Evolutionary conservation across 2,888 invertebrate species (phyloP).

Genomic region (Autographa pulchrina): DNA sequence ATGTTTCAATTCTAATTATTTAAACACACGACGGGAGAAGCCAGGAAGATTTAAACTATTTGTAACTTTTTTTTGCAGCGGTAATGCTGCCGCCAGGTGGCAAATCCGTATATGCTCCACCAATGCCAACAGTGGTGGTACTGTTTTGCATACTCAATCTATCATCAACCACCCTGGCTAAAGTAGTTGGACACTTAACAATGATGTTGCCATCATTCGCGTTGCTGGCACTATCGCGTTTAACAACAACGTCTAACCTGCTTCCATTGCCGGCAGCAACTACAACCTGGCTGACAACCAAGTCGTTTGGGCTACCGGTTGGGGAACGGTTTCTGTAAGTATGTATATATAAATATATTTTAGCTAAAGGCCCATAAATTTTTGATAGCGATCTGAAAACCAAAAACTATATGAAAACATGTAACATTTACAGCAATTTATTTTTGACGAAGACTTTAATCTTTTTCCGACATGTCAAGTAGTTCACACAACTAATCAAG

Average conservation of each 20-base stretch:
- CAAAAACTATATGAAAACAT: too few species aligned
- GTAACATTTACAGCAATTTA: too few species aligned
- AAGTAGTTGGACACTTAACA: too few species aligned
- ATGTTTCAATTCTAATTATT: too few species aligned
- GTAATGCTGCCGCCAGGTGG: constrained; percentile 55
- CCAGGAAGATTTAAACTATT: neutral
- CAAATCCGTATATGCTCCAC: constrained; percentile 65
- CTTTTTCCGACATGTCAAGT: too few species aligned
- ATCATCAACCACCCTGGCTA: constrained; percentile 62
- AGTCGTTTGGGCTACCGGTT: constrained; percentile 69
- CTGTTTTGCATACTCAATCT: constrained; percentile 41
- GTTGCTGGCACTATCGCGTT: constrained; percentile 47
- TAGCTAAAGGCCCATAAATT: too few species aligned
- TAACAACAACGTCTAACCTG: constrained; percentile 52
- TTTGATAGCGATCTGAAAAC: too few species aligned
- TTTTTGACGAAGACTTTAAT: too few species aligned
- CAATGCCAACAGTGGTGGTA: constrained; percentile 66
- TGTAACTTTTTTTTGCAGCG: constrained; percentile 47
- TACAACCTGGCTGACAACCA: constrained; percentile 65
- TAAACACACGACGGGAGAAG: too few species aligned
- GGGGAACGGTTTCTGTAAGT: constrained; percentile 68
- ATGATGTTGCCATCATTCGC: constrained; percentile 61
- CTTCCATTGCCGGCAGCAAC: constrained; percentile 63
- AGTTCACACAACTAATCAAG: too few species aligned
- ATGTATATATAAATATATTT: too few species aligned